phyloP scores from a whole-genome alignment of 2,797 vertebrate genomes.

The Darevskia mixta region DNA sequence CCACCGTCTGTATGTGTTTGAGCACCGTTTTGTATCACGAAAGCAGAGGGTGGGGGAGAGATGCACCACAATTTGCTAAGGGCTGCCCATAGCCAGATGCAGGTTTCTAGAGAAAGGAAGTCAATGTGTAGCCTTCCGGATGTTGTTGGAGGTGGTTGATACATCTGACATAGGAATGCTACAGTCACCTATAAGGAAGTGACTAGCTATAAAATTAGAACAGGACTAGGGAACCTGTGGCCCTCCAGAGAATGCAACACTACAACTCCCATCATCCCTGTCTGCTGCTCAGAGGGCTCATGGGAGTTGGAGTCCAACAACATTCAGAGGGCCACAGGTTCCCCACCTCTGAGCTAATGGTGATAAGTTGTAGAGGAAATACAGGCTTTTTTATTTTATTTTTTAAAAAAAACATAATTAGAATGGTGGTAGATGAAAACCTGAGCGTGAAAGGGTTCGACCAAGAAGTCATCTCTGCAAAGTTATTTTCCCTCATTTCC shows the following conservation, averaged over 20 bases:
- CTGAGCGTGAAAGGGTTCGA: neutral
- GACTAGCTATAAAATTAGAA: neutral
- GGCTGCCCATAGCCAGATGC: neutral
- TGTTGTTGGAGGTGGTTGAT: too few species aligned
- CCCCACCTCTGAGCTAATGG: neutral
- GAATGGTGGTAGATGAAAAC: neutral
- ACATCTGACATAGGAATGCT: neutral
- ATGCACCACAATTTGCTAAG: neutral
- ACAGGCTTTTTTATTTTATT: neutral
- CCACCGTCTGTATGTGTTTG: conserved; percentile 1
- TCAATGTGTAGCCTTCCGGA: too few species aligned
- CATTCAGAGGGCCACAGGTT: neutral
- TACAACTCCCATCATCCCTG: too few species aligned
- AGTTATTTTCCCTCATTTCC: neutral
- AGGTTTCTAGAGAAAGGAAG: neutral
- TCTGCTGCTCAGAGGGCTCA: too few species aligned
- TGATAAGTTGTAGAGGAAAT: neutral
- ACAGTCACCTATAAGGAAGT: neutral
- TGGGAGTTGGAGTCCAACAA: too few species aligned
- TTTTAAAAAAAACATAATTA: neutral
- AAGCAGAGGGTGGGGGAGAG: neutral
- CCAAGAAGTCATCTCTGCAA: neutral
- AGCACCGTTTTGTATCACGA: neutral
- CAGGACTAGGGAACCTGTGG: too few species aligned
- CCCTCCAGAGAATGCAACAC: too few species aligned